These are phyloP conservation scores for Prochilodus magdalenae DNA, from an alignment of 2,113 vertebrate species.

Conservation along the genomic window DNA sequence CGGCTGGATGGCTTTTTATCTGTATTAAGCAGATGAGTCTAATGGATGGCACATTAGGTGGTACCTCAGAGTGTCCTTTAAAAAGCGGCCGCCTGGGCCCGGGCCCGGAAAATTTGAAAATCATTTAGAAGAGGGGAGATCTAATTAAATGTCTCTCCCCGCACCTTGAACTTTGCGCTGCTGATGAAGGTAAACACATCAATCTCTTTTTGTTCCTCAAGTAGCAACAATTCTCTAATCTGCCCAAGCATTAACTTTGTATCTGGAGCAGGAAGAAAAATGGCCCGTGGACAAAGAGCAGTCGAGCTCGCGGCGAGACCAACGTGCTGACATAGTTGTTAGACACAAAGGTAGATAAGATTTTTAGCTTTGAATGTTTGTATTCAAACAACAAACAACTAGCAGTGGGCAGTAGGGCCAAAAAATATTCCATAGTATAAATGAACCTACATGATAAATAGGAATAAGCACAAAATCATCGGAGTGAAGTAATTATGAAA, in stretches of 20 bases:
- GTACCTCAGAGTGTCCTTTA: conserved; percentile 52
- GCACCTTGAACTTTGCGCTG: conserved; percentile 54
- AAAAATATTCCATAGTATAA: too few relatives aligned
- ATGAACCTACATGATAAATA: too few relatives aligned
- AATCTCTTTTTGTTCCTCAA: conserved; percentile 54
- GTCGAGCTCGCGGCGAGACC: conserved; percentile 30
- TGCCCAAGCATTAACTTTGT: conserved; percentile 48
- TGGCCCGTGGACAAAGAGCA: conserved; percentile 34
- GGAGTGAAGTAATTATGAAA: too few relatives aligned
- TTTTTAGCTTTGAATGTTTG: not conserved
- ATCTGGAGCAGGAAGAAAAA: conserved; percentile 49
- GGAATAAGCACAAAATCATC: too few relatives aligned
- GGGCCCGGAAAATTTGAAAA: conserved; percentile 52
- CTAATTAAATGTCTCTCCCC: conserved; percentile 54
- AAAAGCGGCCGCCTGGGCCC: conserved; percentile 42
- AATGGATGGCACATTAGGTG: conserved; percentile 55
- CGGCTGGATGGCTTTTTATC: conserved; percentile 54
- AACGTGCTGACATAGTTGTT: conserved; percentile 43
- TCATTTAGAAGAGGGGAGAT: conserved; percentile 51
- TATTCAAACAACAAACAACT: not conserved
- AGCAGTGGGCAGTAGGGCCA: too few relatives aligned
- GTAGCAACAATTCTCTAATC: conserved; percentile 55
- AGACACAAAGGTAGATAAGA: conserved; percentile 34
- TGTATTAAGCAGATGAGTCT: conserved; percentile 52
- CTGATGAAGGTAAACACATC: conserved; percentile 60